Percentiles rank a stretch among this genome's conserved stretches.
Evolutionary conservation across 1,140 invertebrate genomes (phyloP).

Genomic region (Atta cephalotes): DNA sequence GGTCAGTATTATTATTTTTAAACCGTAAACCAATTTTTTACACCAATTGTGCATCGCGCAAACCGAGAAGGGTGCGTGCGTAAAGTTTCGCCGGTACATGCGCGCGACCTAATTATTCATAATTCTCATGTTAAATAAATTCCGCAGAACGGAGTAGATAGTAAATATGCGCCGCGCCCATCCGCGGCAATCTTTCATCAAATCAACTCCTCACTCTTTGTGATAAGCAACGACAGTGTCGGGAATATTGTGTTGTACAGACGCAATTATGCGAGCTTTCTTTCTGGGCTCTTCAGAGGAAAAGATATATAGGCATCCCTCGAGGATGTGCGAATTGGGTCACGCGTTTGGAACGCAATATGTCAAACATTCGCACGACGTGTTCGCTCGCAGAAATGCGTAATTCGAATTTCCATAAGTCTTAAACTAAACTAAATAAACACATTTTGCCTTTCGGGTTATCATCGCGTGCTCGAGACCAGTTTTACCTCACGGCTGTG

Average conservation of each 20-base stretch:
- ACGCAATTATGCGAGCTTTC: neutral
- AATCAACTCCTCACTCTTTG: conserved; percentile 34
- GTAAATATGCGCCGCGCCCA: conserved; percentile 34
- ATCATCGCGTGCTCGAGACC: conserved; percentile 13
- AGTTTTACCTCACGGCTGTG: neutral
- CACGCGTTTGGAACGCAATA: neutral
- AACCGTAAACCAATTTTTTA: neutral
- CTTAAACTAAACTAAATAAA: conserved; percentile 30
- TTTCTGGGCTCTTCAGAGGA: neutral
- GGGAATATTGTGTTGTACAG: neutral
- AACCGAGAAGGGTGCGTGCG: neutral
- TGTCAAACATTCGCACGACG: neutral
- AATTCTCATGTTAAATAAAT: conserved; percentile 42
- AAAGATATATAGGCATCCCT: neutral
- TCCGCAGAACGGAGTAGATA: neutral
- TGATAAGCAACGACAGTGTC: neutral
- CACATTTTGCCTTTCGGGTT: conserved; percentile 12
- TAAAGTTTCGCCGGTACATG: neutral
- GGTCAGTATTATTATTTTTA: neutral
- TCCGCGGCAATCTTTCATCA: conserved; percentile 42
- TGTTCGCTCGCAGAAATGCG: conserved; percentile 14
- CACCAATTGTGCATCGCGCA: neutral
- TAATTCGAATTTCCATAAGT: conserved; percentile 34
- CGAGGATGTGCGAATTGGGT: conserved; percentile 13
- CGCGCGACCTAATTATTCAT: conserved; percentile 41